Conservation (phyloP, 2,797 vertebrate genomes). For the Hemitrygon akajei region DNA sequence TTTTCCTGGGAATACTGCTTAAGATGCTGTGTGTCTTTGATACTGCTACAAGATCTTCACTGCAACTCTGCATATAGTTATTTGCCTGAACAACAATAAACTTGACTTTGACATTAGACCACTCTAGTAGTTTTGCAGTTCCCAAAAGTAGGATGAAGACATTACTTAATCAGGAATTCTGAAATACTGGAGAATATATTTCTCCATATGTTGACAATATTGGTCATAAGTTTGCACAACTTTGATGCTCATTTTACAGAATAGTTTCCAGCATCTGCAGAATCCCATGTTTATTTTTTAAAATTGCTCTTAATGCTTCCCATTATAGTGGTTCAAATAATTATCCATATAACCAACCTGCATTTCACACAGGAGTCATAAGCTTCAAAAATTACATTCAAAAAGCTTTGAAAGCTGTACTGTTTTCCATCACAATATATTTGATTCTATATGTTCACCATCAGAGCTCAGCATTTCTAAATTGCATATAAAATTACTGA, state of each 20-base stretch:
- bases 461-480: background rate
- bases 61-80: no score
- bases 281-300: background rate
- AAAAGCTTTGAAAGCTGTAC: background rate
- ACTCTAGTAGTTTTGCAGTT: background rate
- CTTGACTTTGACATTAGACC: background rate
- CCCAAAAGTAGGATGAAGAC: background rate
- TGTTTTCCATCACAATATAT: background rate
- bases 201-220: background rate
- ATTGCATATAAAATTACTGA: background rate
- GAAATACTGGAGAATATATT: background rate
- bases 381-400: background rate
- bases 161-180: background rate
- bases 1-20: background rate
- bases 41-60: no score
- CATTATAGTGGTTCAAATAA: background rate
- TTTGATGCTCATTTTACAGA: background rate
- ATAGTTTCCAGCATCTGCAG: background rate
- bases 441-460: background rate
- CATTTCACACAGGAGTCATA: background rate
- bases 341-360: background rate
- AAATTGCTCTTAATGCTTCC: background rate
- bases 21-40: no score
- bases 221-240: background rate
- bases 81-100: no score